A percentile compares a stretch with the other conserved stretches of the same genome.
Conservation (phyloP, 2,113 vertebrate genomes). For the Syngnathus scovelli region DNA sequence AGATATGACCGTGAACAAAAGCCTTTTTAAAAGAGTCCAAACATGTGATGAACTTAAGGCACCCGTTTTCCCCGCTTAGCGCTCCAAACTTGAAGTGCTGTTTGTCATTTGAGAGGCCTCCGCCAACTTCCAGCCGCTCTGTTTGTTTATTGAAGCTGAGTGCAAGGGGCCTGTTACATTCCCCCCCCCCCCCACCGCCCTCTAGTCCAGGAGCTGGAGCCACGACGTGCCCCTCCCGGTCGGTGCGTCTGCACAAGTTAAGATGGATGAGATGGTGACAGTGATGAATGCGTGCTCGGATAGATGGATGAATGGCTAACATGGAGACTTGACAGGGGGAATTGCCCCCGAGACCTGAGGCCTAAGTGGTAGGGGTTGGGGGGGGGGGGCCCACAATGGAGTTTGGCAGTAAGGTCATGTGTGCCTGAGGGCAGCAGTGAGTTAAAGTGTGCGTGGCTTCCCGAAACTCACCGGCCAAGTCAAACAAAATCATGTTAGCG, state of each 20-base stretch:
- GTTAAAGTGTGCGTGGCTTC: constrained; percentile 66
- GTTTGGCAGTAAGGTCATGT: constrained; percentile 55
- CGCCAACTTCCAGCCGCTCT: constrained; percentile 54
- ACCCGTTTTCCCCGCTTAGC: constrained; percentile 25
- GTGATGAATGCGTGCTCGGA: constrained; percentile 62
- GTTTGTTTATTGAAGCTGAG: constrained; percentile 73
- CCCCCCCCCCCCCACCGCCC: constrained; percentile 14
- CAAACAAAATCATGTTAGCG: constrained; percentile 73
- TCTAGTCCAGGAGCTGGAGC: constrained; percentile 48
- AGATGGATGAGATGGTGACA: constrained; percentile 69
- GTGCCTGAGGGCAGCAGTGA: constrained; percentile 64
- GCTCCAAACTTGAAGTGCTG: constrained; percentile 42
- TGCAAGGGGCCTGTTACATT: constrained; percentile 54
- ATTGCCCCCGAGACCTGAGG: constrained; percentile 51
- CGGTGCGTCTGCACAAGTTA: constrained; percentile 54
- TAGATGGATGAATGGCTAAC: constrained; percentile 65
- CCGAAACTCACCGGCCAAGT: constrained; percentile 67
- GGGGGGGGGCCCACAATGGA: constrained; percentile 20
- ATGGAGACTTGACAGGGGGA: constrained; percentile 65
- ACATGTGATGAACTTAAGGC: constrained; percentile 38
- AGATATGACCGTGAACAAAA: constrained; percentile 45
- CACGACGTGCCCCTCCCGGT: constrained; percentile 23
- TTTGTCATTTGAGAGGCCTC: constrained; percentile 65
- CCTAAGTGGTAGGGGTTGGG: constrained; percentile 36
- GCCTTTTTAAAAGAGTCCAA: constrained; percentile 31